These are phyloP conservation scores for Rhea pennata DNA, from an alignment of 2,113 vertebrate genomes.

Conservation along the genomic window DNA sequence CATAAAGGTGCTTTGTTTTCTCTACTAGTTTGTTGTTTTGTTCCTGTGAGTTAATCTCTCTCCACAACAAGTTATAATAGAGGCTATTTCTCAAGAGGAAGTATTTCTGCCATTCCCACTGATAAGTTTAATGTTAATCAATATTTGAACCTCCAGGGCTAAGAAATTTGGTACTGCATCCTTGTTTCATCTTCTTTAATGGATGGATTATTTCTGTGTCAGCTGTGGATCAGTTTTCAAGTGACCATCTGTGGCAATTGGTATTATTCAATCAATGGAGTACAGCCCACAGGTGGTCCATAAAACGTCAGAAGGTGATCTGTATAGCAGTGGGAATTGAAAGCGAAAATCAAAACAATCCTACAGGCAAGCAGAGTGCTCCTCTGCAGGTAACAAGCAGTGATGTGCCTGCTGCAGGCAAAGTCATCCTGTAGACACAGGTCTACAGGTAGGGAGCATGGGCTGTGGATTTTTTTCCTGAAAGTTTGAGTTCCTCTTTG, in stretches of 20 bases:
- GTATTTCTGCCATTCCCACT: neutral
- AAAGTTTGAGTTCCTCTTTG: neutral
- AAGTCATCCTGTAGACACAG: rapidly evolving
- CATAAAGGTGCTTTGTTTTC: neutral
- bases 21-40: neutral
- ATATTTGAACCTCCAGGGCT: slow-evolving; percentile 32
- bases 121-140: slow-evolving; percentile 19
- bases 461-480: neutral
- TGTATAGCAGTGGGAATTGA: neutral
- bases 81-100: neutral
- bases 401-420: neutral
- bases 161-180: neutral
- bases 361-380: neutral
- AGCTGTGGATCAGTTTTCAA: slow-evolving; percentile 31
- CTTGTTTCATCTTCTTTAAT: slow-evolving; percentile 33
- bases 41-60: slow-evolving; percentile 26
- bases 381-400: neutral
- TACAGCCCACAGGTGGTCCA: slow-evolving; percentile 21
- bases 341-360: slow-evolving; percentile 19
- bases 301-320: slow-evolving; percentile 26
- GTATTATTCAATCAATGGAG: neutral
- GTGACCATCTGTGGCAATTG: slow-evolving; percentile 7
- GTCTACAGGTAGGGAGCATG: neutral
- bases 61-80: neutral
- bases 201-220: slow-evolving; percentile 13